Evolutionary conservation across 2,797 vertebrate genomes (phyloP).

Genomic region (Hemitrygon akajei): DNA sequence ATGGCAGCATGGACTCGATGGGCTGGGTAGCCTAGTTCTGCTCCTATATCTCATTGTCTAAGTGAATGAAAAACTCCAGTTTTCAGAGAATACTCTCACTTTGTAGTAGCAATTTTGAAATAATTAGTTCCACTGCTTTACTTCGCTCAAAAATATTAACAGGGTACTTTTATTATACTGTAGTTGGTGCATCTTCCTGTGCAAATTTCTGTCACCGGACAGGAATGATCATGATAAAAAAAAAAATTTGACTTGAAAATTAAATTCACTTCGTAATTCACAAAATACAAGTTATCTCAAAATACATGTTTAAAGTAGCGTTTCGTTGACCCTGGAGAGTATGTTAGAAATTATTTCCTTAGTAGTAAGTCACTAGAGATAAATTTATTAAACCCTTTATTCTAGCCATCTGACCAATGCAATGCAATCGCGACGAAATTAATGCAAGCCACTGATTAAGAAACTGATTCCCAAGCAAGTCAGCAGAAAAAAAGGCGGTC

Average conservation of each 20-base stretch:
- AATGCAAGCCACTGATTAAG: neutral
- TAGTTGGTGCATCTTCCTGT: too few relatives aligned
- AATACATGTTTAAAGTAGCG: neutral
- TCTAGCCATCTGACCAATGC: neutral
- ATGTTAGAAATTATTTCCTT: neutral
- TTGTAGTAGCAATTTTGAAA: neutral
- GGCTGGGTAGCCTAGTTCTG: too few relatives aligned
- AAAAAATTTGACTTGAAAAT: neutral
- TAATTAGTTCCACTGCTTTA: neutral
- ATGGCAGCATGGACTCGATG: too few relatives aligned
- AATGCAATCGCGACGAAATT: neutral
- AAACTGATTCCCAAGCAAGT: neutral
- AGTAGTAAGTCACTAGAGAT: neutral
- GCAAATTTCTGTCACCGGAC: neutral
- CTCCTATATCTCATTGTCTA: too few relatives aligned
- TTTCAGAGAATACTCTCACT: neutral
- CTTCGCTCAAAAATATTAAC: neutral
- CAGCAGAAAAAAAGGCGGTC: neutral
- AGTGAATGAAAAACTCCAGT: neutral
- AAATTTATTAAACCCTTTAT: neutral
- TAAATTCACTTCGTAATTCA: neutral
- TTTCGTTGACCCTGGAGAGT: neutral
- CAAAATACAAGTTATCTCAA: neutral
- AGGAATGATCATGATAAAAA: neutral
- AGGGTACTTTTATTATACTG: neutral